Evolutionary conservation across 1,140 invertebrate genomes (phyloP).

Genomic region (Vanessa tameamea): DNA sequence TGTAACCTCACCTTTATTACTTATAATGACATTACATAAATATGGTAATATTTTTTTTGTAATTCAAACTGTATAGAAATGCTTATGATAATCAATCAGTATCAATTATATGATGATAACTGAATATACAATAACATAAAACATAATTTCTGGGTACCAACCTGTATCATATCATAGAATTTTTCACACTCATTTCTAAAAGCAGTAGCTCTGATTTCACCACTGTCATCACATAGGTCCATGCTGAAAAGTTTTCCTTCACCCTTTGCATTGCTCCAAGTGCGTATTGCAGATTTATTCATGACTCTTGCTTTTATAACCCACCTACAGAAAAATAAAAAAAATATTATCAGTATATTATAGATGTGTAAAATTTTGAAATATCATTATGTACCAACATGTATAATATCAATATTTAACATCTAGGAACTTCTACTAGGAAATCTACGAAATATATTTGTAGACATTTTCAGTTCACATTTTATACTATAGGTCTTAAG

Average conservation of each 20-base stretch:
- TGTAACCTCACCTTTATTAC: too few relatives aligned
- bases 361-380: background rate
- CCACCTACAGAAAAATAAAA: constrained; percentile 85
- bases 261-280: constrained; percentile 94
- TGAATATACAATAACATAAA: background rate
- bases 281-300: constrained; percentile 90
- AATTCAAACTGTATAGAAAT: too few relatives aligned
- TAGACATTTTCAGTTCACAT: too few relatives aligned
- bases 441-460: too few relatives aligned
- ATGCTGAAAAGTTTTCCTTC: constrained; percentile 97
- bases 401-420: too few relatives aligned
- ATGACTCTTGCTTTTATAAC: constrained; percentile 95
- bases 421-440: too few relatives aligned
- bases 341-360: background rate
- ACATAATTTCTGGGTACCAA: constrained; percentile 57
- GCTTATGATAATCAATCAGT: too few relatives aligned
- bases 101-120: too few relatives aligned
- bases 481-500: too few relatives aligned
- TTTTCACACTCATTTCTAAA: constrained; percentile 96
- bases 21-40: too few relatives aligned
- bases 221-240: constrained; percentile 95
- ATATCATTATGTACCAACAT: too few relatives aligned
- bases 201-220: constrained; percentile 96
- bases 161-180: constrained; percentile 94
- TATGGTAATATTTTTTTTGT: too few relatives aligned